phyloP scores from a whole-genome alignment of 2,888 invertebrate species.

The Xanthorhoe designata region DNA sequence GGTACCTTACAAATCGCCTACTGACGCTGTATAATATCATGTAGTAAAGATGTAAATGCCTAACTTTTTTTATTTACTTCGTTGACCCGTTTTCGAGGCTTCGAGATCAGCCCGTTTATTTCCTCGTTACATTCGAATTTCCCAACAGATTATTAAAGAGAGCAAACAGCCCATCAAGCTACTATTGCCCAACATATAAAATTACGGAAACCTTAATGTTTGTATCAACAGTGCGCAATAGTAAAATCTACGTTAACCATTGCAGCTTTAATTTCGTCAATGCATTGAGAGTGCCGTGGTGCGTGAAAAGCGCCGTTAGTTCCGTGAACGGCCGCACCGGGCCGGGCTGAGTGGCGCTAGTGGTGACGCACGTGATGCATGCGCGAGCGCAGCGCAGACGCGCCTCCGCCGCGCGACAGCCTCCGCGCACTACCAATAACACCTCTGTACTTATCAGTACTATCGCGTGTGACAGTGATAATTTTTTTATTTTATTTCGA shows the following conservation, averaged over 20 bases:
- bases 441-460: conserved; percentile 62
- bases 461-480: conserved; percentile 73
- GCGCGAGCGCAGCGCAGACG: conserved; percentile 77
- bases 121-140: conserved; percentile 23
- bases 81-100: conserved; percentile 12
- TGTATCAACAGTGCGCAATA: conserved; percentile 42
- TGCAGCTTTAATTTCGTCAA: conserved; percentile 47
- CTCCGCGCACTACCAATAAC: conserved; percentile 71
- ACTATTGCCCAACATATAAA: conserved; percentile 21
- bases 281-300: conserved; percentile 60
- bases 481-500: conserved; percentile 45
- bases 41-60: no score
- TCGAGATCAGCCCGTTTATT: conserved; percentile 17
- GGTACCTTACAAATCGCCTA: no score
- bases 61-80: conserved; percentile 8
- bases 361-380: conserved; percentile 75
- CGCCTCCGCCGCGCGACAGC: conserved; percentile 76
- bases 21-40: no score
- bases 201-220: conserved; percentile 42
- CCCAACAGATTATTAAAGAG: conserved; percentile 29
- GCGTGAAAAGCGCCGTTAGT: conserved; percentile 76
- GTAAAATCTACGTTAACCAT: conserved; percentile 40
- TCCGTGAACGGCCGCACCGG: conserved; percentile 58
- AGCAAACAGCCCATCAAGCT: conserved; percentile 25
- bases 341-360: conserved; percentile 71